Evolutionary conservation across 35 echinoderm and acorn worm species (phyloP), one percentile per base, ranked within the genome.

Genomic region (Ophiothrix spiculata): DNA sequence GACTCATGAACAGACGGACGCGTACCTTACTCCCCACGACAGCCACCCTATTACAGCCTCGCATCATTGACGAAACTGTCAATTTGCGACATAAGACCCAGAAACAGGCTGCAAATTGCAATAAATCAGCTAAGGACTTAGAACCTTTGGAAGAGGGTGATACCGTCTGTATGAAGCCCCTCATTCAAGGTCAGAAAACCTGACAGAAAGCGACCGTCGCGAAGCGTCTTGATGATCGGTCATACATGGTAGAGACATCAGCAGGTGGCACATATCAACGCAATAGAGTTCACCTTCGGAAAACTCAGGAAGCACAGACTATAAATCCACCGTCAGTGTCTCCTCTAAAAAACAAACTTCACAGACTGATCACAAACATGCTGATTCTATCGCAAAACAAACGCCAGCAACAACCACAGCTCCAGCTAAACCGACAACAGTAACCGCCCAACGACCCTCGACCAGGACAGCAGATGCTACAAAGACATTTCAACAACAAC

Each of bases 1-100:
- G 85, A 0, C 87, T 92, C 17, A 77, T 92, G 74, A 83, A n/a
- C 38, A 29, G 85, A 37, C 79, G 91, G 29, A 93, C 91, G 31
- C 83, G 76, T 38, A 88, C 91, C 17, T 74, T 88, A 32, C 63
- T 93, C 10, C 80, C 91, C 17, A 79, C 91, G 0, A 84, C 56
- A 41, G 31, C 28, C 34, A 84, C 38, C 36, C 75, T 93, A 3
- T 75, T 93, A 4, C 33, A 39, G 56, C 84, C 76, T 35, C 45
- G 25, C 32, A 63, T 91, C 17, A 78, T 85, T 31, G 40, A 86
- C 19, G 75, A 78, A 31, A 39, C 64, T 6, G 10, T 36, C 29
- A 29, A 87, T n/a, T 45, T 56, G 40, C 45, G 40, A 36, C 31
- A 25, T 13, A 56, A 60, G 23, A 86, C 86, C 34, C 4, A 39